Evolutionary conservation across 2,797 vertebrate genomes (phyloP), one percentile per base, ranked within the genome.

Genomic region (Thripadectes ignobilis): DNA sequence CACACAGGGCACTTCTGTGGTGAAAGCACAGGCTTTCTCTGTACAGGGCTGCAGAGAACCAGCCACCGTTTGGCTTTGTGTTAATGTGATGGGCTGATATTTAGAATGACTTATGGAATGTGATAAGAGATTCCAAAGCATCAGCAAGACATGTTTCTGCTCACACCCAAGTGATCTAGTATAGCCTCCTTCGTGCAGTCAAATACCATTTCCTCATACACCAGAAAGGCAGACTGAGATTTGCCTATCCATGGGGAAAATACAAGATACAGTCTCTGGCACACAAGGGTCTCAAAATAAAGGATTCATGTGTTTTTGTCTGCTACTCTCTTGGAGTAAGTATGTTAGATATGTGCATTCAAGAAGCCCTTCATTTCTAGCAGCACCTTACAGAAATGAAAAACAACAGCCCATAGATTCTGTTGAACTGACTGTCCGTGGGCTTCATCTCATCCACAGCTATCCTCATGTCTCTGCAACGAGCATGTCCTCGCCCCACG

Each of bases 341-440:
- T 39, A 22, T 41, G 20, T 73, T 41, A 73, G 36, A 63, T 24
- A 46, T 0, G 1, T 45, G 23, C 38, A 46, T 5, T 39, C 20
- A 94, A 39, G 38, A 88, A 75, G 14, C 10, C 32, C n/a, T 73
- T 81, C 13, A n/a, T 62, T 92, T 85, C 77, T 68, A 48, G n/a
- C 20, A 58, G 26, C 43, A 79, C 5, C 43, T 84, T 66, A 61
- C 5, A 43, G 52, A 77, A 81, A 87, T 23, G 18, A 54, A 86
- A 71, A 85, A 30, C 43, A 81, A 8, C 19, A 39, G 57, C 17
- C 38, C 18, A 15, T 61, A 34, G 24, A 76, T 77, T 92, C 78
- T 93, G 38, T 92, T 54, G 38, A 79, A 45, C 67, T 77, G 34
- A 29, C 41, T 72, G 29, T 90, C 39, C 36, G 45, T 7, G 32